Evolutionary conservation across 2,888 invertebrate species (phyloP).

Genomic region (Oligia latruncula): DNA sequence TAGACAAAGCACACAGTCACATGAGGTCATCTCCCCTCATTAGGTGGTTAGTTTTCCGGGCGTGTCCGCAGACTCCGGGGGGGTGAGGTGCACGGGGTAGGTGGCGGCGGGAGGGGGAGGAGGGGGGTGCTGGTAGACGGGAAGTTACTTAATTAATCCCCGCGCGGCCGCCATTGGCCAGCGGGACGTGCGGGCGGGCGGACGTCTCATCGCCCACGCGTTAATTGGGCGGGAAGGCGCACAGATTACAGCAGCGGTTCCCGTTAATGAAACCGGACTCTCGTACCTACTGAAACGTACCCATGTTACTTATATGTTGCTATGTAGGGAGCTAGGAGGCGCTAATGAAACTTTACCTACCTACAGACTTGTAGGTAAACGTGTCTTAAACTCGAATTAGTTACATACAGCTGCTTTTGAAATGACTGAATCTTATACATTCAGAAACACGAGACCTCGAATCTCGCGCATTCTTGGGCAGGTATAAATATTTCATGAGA

Average conservation of each 20-base stretch:
- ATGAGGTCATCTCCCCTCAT: conserved; percentile 90
- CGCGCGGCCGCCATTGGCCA: conserved; percentile 89
- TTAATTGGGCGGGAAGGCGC: conserved; percentile 88
- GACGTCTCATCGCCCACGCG: conserved; percentile 88
- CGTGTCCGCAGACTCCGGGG: conserved; percentile 89
- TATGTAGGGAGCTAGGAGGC: conserved; percentile 27
- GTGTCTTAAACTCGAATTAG: not conserved
- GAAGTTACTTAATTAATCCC: conserved; percentile 90
- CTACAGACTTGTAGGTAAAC: conserved; percentile 1
- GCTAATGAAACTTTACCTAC: conserved; percentile 17
- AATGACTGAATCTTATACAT: not conserved
- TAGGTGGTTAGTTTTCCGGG: conserved; percentile 91
- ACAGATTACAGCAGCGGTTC: conserved; percentile 80
- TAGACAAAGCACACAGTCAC: conserved; percentile 88
- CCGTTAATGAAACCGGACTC: conserved; percentile 85
- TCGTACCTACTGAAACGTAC: conserved; percentile 68
- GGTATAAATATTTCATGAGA: conserved; percentile 49
- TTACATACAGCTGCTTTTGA: not conserved
- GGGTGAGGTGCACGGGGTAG: conserved; percentile 77
- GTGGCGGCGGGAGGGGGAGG: conserved; percentile 68
- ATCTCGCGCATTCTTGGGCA: conserved; percentile 31
- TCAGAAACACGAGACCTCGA: conserved; percentile 20
- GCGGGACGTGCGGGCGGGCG: conserved; percentile 82
- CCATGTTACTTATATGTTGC: conserved; percentile 37
- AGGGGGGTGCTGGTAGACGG: conserved; percentile 79